Base-by-base conservation (phyloP, 2,888 invertebrate species). In the Allacma fusca region DNA sequence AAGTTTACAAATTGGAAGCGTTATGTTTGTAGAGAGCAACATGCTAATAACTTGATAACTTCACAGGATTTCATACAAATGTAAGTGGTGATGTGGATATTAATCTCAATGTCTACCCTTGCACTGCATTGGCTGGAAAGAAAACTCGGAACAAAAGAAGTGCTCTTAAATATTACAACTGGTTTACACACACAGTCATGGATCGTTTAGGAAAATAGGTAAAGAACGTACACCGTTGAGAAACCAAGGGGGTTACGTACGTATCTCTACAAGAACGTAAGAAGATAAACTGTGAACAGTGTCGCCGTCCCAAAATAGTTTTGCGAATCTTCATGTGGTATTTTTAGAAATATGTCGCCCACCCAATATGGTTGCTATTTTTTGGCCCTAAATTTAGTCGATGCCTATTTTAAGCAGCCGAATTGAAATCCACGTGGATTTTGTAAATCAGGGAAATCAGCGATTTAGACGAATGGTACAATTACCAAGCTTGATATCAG, bases 361-460 rank as follows among this genome's bases (percentile, higher is more conserved):
- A 84, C 84, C 84, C 83, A 83, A 83, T 84, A 83, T 84, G 84
- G 84, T 84, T 84, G 81, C 84, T 83, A 82, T 84, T 83, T 84
- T 84, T 84, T 82, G 81, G 82, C 80, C 81, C 84, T 84, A 84
- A 84, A 84, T 82, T 84, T 84, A 84, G 84, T 81, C 77, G 76
- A 76, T 76, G 77, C 77, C 83, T 84, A 83, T 83, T 84, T 84
- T 81, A 72, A 71, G 59, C 67, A 78, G 34, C 68, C 67, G 75
- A 81, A 79, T 81, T 74, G 79, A 82, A 83, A 82, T 83, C 74
- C 78, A 84, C 84, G 84, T 84, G 84, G 81, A 84, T 82, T 82
- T 81, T 78, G 77, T 77, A 76, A 79, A 76, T 77, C 50, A 74
- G 34, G 75, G 75, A 77, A 77, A 77, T 71, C 24, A 12, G 1